A percentile compares a stretch with the other conserved stretches of the same genome.
These are phyloP conservation scores for Lepilemur septentrionalis DNA, from an alignment of 2,797 vertebrate genomes.

Conservation along the genomic window DNA sequence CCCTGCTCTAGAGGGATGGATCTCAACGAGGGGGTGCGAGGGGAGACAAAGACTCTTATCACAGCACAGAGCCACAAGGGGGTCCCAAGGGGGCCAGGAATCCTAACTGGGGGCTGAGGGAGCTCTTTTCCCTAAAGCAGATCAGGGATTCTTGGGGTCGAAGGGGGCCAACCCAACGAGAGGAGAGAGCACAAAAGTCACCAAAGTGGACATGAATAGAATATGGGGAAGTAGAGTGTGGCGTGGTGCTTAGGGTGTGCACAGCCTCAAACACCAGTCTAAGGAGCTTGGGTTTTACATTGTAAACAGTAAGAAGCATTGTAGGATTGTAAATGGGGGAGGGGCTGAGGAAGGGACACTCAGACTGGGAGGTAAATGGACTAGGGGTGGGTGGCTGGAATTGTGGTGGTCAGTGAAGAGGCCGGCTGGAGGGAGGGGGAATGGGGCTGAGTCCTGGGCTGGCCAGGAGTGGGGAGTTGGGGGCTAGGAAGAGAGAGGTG, in stretches of 20 bases:
- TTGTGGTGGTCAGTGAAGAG: background rate
- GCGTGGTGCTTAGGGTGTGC: background rate
- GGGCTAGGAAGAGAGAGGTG: background rate
- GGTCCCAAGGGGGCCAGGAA: background rate
- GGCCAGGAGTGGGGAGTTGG: background rate
- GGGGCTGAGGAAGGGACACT: background rate
- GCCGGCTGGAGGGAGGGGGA: background rate
- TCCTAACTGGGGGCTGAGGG: background rate
- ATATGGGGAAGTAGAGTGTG: background rate
- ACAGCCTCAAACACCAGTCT: background rate
- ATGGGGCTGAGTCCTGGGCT: background rate
- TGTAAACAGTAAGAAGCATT: background rate
- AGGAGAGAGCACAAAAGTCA: background rate
- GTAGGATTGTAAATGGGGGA: background rate
- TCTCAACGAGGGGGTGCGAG: background rate
- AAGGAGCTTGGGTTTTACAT: background rate
- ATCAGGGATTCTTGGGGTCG: background rate
- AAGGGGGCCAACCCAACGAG: background rate
- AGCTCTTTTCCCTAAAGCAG: background rate
- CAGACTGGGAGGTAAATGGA: background rate
- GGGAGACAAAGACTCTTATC: background rate
- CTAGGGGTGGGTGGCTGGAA: background rate
- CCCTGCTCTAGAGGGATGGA: background rate
- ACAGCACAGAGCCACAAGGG: background rate
- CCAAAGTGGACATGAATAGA: background rate